Conservation (phyloP, 2,888 invertebrate species). For the Dysmachus trigonus region DNA sequence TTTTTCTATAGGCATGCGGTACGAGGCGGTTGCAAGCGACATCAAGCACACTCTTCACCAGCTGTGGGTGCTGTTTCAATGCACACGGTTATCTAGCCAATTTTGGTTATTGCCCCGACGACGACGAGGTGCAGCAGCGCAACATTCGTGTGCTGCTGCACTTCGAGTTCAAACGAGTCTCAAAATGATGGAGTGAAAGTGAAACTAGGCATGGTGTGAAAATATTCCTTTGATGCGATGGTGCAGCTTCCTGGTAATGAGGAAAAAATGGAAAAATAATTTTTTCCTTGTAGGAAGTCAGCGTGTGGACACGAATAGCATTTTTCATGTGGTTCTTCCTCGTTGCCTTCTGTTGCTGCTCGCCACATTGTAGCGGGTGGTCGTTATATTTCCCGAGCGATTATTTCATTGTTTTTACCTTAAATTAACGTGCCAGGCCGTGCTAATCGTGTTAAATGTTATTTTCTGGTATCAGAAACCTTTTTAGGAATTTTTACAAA, state of each 20-base stretch:
- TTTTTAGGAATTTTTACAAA: background rate
- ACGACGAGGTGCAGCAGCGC: background rate
- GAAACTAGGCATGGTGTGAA: slow-evolving; percentile 30
- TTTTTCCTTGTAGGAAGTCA: slow-evolving; percentile 19
- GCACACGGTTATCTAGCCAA: slow-evolving; percentile 1
- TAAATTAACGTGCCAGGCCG: background rate
- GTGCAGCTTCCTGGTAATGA: background rate
- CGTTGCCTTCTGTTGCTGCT: background rate
- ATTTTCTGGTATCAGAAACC: background rate
- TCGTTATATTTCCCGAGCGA: background rate
- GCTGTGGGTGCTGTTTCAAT: background rate
- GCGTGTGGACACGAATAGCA: background rate
- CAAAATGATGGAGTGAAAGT: slow-evolving; percentile 25
- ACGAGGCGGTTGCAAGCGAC: background rate
- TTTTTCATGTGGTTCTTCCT: background rate
- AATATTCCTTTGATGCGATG: background rate
- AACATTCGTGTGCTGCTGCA: slow-evolving; percentile 9
- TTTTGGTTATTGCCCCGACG: background rate
- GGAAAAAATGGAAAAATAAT: background rate
- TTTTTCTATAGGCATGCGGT: background rate
- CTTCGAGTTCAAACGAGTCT: slow-evolving; percentile 5
- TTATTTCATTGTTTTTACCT: background rate
- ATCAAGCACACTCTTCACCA: background rate
- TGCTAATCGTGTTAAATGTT: background rate
- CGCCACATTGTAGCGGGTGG: background rate